Evolutionary conservation across 2,113 vertebrate species (phyloP).

Genomic region (Dascyllus trimaculatus): DNA sequence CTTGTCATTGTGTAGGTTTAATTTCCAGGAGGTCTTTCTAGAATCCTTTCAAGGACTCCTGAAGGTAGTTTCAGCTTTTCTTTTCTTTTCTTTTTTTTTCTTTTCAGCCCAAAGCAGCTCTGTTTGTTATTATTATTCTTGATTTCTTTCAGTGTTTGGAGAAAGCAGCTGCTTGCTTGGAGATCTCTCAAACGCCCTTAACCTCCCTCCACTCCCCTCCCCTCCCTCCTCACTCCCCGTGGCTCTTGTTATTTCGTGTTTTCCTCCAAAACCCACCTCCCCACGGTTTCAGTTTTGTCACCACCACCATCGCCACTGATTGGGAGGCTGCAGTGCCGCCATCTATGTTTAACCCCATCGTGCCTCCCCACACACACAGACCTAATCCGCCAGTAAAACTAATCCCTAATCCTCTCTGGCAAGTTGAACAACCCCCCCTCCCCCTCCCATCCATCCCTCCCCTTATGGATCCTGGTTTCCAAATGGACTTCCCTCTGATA

Average conservation of each 20-base stretch:
- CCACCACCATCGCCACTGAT: conserved; percentile 51
- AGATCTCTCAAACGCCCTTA: conserved; percentile 39
- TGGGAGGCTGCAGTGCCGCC: conserved; percentile 61
- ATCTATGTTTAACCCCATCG: conserved; percentile 83
- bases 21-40: conserved; percentile 19
- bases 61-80: conserved; percentile 43
- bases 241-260: conserved; percentile 51
- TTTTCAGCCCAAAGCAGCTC: conserved; percentile 9
- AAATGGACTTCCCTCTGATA: conserved; percentile 12
- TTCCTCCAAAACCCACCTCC: conserved; percentile 25
- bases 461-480: conserved; percentile 54
- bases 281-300: conserved; percentile 25
- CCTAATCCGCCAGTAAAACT: conserved; percentile 84
- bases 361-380: conserved; percentile 71
- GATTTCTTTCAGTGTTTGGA: background rate
- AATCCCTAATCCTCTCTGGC: conserved; percentile 86
- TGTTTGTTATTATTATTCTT: background rate
- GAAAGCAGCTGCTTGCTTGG: conserved; percentile 54
- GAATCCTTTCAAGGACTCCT: conserved; percentile 41
- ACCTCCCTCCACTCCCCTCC: background rate
- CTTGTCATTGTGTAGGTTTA: conserved; percentile 19
- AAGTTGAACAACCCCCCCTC: conserved; percentile 64
- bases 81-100: too few species aligned
- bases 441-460: conserved; percentile 10
- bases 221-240: conserved; percentile 37